Conservation (phyloP, 2,888 invertebrate species). For the Cheilosia vernalis region DNA sequence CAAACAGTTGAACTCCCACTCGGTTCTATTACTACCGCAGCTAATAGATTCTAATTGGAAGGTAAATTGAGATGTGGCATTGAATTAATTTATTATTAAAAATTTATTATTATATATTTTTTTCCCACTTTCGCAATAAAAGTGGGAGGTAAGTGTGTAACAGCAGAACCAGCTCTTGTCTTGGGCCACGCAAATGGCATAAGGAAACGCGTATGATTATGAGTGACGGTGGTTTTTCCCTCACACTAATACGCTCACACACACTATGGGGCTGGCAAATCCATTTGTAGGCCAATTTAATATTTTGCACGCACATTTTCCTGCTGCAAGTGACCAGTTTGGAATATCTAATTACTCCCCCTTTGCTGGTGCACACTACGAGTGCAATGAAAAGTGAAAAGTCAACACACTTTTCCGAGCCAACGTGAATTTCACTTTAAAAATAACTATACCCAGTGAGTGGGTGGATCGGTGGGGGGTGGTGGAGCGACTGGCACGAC, state of each 20-base stretch:
- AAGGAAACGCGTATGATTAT: constrained; percentile 55
- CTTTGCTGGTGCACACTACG: constrained; percentile 7
- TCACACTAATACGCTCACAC: constrained; percentile 5
- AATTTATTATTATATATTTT: constrained; percentile 26
- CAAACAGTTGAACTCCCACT: neutral
- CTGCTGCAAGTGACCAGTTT: constrained; percentile 50
- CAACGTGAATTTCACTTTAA: constrained; percentile 73
- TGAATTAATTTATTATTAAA: constrained; percentile 51
- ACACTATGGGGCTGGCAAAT: neutral
- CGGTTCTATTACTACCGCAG: neutral
- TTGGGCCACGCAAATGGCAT: constrained; percentile 59
- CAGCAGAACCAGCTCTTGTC: constrained; percentile 14
- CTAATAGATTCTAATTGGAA: constrained; percentile 53
- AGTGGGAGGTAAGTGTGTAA: constrained; percentile 40
- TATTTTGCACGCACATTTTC: constrained; percentile 75
- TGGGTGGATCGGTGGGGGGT: neutral
- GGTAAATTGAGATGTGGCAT: constrained; percentile 61
- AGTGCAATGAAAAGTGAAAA: constrained; percentile 75
- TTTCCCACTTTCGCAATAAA: constrained; percentile 7
- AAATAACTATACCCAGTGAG: constrained; percentile 25
- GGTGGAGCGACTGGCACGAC: constrained; percentile 22
- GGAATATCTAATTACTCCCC: constrained; percentile 58
- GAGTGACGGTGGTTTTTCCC: constrained; percentile 67
- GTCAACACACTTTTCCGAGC: constrained; percentile 75
- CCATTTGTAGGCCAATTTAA: constrained; percentile 74